phyloP scores from a whole-genome alignment of 2,797 vertebrate species.

The Pelodytes ibericus region DNA sequence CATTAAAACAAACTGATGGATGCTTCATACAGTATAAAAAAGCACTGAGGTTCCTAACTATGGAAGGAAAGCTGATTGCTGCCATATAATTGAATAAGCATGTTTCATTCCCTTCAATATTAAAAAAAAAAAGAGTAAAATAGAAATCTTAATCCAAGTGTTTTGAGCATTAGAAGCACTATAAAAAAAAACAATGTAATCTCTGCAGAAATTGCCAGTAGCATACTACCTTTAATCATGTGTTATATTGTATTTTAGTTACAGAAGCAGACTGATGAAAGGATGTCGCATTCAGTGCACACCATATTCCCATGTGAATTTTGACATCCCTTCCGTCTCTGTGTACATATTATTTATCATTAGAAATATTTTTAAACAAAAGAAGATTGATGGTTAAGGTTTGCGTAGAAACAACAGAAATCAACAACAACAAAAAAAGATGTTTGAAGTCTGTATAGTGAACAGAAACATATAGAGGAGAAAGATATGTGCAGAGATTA shows the following conservation, averaged over 20 bases:
- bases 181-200: constrained; percentile 1
- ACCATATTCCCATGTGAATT: neutral
- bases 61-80: constrained; percentile 5
- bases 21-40: constrained; percentile 43
- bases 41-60: constrained; percentile 42
- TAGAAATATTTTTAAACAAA: neutral
- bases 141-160: too few species aligned
- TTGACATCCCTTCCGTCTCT: neutral
- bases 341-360: neutral
- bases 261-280: neutral
- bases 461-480: too few species aligned
- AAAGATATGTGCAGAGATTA: too few species aligned
- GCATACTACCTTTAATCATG: neutral
- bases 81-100: constrained; percentile 12
- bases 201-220: neutral
- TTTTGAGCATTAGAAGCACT: neutral
- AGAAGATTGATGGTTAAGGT: constrained; percentile 1
- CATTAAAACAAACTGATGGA: constrained; percentile 54
- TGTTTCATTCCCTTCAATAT: constrained; percentile 1
- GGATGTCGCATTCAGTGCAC: constrained; percentile 21
- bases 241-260: neutral
- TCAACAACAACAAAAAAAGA: neutral
- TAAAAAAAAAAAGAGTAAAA: too few species aligned
- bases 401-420: neutral
- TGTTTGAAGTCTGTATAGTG: neutral